phyloP scores from a whole-genome alignment of 1,140 invertebrate species.

The Tenebrio molitor region DNA sequence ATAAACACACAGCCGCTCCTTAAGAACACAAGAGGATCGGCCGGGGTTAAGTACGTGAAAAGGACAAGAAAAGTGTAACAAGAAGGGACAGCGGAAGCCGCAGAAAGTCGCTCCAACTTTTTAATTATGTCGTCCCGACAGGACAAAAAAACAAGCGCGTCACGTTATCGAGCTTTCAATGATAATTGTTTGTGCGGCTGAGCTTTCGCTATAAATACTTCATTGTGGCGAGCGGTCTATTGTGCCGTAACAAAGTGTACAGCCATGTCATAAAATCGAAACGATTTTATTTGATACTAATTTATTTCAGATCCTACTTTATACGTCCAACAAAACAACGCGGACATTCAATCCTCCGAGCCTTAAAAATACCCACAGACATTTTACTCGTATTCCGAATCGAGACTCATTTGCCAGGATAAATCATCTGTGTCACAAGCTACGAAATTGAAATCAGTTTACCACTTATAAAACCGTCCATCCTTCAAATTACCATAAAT shows the following conservation, averaged over 20 bases:
- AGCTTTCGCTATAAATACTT: no score
- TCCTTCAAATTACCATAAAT: not conserved
- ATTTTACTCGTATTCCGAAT: no score
- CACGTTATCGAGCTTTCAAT: not conserved
- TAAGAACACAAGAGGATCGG: constrained; percentile 1
- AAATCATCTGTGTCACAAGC: no score
- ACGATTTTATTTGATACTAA: not conserved
- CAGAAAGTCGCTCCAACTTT: not conserved
- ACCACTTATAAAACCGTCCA: no score
- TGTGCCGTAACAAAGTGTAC: not conserved
- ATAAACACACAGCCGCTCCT: constrained; percentile 16
- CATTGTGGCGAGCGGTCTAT: not conserved
- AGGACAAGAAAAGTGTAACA: constrained; percentile 29
- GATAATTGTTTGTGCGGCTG: no score
- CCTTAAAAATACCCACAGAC: no score
- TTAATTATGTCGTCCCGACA: not conserved
- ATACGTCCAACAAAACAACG: not conserved
- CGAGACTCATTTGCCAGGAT: no score
- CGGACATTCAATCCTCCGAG: no score
- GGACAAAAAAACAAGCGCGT: not conserved
- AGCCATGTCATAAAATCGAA: not conserved
- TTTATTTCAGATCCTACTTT: not conserved
- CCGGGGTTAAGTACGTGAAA: constrained; percentile 24
- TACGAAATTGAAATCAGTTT: no score
- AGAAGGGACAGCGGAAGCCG: not conserved